Base-by-base conservation (phyloP, 2,888 invertebrate genomes). In the Drosophila atripex region DNA sequence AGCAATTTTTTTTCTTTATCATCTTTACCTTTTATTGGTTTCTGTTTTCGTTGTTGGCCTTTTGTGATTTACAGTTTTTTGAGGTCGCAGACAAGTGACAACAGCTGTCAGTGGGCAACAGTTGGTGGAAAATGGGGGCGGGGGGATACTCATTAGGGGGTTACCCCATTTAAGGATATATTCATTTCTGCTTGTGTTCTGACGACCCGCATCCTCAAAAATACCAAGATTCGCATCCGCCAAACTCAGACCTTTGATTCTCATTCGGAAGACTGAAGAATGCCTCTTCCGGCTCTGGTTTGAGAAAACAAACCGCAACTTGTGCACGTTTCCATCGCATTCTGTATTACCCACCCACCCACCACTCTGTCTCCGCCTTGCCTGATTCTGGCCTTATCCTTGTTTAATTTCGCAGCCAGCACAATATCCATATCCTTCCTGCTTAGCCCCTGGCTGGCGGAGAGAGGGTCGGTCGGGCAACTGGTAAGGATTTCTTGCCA, bases 301-400 rank as follows among this genome's bases (percentile, higher is more conserved):
- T 35, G 18, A 58, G 63, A 28, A 63, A 51, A 78, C 72, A 77
- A 89, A 88, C 84, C 86, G 71, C 89, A 89, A 86, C 89, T 89
- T 89, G 84, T 78, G 89, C 89, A 89, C 89, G 88, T 86, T 88
- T 80, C 75, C 66, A 43, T 65, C 32, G 50, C 50, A 51, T 57
- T 53, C 23, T 49, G 8, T 11, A 28, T 28, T 14, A 38, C 35
- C 23, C 30, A 0, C 12, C 14, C 8, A 18, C 18, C 18, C 18
- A 18, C 18, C 18, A 23, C 21, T 23, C 21, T 23, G 21, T 23
- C 21, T 23, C 21, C 21, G 4, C 21, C 21, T 23, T 23, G 5
- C n/a, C 21, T n/a, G 16, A 41, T 21, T 28, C 18, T 28, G 47
- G 25, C 25, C n/a, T 46, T 39, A 25, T 35, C 56, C 70, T 75